These are phyloP conservation scores for Drosophila nigricruria DNA, from an alignment of 2,888 invertebrate species.

Conservation along the genomic window DNA sequence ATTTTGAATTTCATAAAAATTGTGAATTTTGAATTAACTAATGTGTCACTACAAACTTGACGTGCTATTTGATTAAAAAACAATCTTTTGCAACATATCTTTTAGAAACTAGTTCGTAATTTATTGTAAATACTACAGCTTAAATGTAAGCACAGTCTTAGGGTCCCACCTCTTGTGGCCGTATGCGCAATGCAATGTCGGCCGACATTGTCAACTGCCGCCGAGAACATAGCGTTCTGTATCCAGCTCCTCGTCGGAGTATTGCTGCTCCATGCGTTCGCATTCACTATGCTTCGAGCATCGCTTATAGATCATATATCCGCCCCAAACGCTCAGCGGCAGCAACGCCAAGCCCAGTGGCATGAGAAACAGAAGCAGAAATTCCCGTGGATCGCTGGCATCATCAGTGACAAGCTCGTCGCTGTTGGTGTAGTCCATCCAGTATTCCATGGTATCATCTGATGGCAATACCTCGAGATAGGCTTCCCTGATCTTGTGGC, in stretches of 20 bases:
- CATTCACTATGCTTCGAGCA: constrained; percentile 59
- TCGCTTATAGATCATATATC: constrained; percentile 75
- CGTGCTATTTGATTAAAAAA: constrained; percentile 6
- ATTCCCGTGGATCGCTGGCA: constrained; percentile 73
- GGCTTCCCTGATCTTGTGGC: constrained; percentile 82
- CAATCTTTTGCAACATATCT: neutral
- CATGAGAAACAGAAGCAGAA: constrained; percentile 83
- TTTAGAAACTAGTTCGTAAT: neutral
- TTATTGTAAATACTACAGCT: constrained; percentile 14
- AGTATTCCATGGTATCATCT: constrained; percentile 68
- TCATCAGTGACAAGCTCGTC: constrained; percentile 53
- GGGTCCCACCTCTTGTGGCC: constrained; percentile 54
- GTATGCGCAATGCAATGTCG: constrained; percentile 21
- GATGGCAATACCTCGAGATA: constrained; percentile 72
- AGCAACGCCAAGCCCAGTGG: constrained; percentile 82
- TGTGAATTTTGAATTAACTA: constrained; percentile 56
- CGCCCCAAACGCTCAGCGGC: constrained; percentile 83
- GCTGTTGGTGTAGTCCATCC: constrained; percentile 69
- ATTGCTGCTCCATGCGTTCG: constrained; percentile 64
- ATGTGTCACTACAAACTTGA: constrained; percentile 30
- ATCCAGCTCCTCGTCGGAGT: constrained; percentile 70
- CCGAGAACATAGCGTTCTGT: constrained; percentile 73
- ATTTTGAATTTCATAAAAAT: constrained; percentile 67
- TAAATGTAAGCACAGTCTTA: constrained; percentile 63
- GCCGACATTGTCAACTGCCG: constrained; percentile 45